Base-by-base conservation (phyloP, 2,113 vertebrate genomes). In the Poeciliopsis retropinna region DNA sequence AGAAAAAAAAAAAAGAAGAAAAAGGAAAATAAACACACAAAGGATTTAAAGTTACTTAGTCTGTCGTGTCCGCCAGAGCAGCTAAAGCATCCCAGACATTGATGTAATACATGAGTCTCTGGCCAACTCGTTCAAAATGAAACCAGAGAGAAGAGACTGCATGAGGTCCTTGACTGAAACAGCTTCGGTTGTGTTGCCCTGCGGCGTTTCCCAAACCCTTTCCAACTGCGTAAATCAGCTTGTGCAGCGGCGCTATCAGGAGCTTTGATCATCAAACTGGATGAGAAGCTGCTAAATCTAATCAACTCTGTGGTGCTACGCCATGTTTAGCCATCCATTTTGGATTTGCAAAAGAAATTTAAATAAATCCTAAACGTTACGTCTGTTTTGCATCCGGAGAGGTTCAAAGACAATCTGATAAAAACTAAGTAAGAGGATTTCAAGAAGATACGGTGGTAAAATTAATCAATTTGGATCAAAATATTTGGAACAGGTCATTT, bases 51-150 rank as follows among this genome's bases (percentile, higher is more conserved):
- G 25, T 57, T 25, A 9, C 25, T 57, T 25, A 25, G 22, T 54
- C 51, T 25, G 51, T 2, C 1, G 7, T n/a, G 5, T 74, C 65
- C 81, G 75, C 72, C 28, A 32, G 61, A 76, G 81, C 71, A 62
- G 22, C 67, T 3, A 64, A 32, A 64, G 31, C 1, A 13, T 68
- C 64, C 29, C 63, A 27, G 57, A 67, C 60, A 75, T 2, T 70
- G 73, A 71, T 51, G 62, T 30, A 29, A 1, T 1, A 0, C 39
- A 19, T 22, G 60, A 65, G 19, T 79, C 70, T 34, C 4, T 5
- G 5, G 60, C 51, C 76, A 69, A 68, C 28, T 37, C 22, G 28
- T 2, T 32, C 30, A 75, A 37, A 63, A 25, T 10, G 51, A 57
- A 57, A 25, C 51, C 6, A 0, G 34, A 47, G 57, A 57, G 15